Base-by-base conservation (phyloP, 2,113 vertebrate genomes). In the Psittacus erithacus region DNA sequence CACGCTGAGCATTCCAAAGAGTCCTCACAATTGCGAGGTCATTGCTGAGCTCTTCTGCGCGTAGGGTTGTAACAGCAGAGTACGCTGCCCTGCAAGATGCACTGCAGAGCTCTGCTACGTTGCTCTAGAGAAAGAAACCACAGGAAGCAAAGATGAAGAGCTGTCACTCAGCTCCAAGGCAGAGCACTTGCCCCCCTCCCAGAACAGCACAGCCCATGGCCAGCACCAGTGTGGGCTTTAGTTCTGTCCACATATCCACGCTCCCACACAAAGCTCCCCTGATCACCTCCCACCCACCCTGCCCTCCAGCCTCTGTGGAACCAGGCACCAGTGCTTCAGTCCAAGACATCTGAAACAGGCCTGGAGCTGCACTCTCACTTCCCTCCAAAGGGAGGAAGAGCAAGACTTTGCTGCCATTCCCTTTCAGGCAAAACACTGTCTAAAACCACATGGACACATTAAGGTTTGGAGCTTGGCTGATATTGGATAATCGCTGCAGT, bases 161-260 rank as follows among this genome's bases (percentile, higher is more conserved):
- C 27, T 6, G 33, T 17, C 23, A 9, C 60, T 39, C 11, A 2
- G 62, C 25, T 6, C 41, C 49, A 35, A 10, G 22, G 3, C n/a
- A 10, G 13, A 73, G 79, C 63, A 4, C 44, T 8, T 17, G 60
- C 67, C 7, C 22, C 44, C 59, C 29, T 15, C 14, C 44, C 29
- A 22, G 3, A 7, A 0, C 2, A 6, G 81, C 22, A 10, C 8
- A 43, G 47, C 74, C 23, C 27, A 0, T 25, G 17, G 67, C 28
- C 41, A 31, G 55, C 55, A 17, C 35, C 2, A 6, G 10, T 0
- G 6, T 2, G 4, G 0, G 22, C 14, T 43, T 18, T 1, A 8
- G 20, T 3, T 44, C 71, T 60, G 29, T 9, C 53, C 38, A 4
- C 0, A 22, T 3, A 19, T 0, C 43, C 29, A 1, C 55, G 9